These are phyloP conservation scores for Argynnis bischoffii DNA, from an alignment of 2,888 invertebrate species.

Conservation along the genomic window DNA sequence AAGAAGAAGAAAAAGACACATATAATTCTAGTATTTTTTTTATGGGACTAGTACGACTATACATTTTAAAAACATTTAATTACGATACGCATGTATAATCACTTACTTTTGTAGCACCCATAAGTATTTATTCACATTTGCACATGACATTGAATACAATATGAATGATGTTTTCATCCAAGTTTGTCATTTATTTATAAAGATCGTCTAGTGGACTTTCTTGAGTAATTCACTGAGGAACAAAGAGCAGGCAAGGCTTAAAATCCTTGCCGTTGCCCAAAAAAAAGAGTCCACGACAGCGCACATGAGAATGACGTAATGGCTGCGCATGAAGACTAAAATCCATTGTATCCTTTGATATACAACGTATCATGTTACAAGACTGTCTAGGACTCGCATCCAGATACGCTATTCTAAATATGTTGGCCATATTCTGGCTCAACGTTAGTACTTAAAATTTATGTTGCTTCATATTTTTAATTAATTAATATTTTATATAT, in stretches of 20 bases:
- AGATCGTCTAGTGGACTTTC: constrained; percentile 32
- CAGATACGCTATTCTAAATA: constrained; percentile 55
- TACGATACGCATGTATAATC: background rate
- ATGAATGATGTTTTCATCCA: constrained; percentile 8
- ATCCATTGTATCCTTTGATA: constrained; percentile 52
- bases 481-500: too few relatives aligned
- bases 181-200: constrained; percentile 16
- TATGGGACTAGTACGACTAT: too few relatives aligned
- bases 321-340: constrained; percentile 46
- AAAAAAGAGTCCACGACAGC: constrained; percentile 37
- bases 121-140: background rate
- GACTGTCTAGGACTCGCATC: constrained; percentile 53
- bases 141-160: background rate
- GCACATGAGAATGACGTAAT: constrained; percentile 42
- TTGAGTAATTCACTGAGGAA: constrained; percentile 34
- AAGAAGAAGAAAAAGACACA: too few relatives aligned
- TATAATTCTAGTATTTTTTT: too few relatives aligned
- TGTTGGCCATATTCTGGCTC: constrained; percentile 45
- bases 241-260: constrained; percentile 34
- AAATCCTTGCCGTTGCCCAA: constrained; percentile 34
- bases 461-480: too few relatives aligned
- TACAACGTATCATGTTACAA: constrained; percentile 55
- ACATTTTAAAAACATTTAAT: background rate
- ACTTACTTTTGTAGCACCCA: background rate
- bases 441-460: background rate